phyloP scores from a whole-genome alignment of 2,113 vertebrate species.

The Haplochromis vanheusdeni region DNA sequence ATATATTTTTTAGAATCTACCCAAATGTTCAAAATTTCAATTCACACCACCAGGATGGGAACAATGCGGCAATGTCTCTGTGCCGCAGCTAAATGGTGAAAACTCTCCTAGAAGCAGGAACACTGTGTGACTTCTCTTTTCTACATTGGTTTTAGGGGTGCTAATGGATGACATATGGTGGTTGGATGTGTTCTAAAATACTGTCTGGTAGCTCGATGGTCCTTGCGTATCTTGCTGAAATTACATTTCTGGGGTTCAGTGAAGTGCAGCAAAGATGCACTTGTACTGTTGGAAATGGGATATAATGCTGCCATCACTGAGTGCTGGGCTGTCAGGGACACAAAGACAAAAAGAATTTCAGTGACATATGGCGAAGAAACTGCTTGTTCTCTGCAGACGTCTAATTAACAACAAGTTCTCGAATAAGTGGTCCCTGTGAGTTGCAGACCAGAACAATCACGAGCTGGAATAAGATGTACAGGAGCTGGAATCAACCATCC shows the following conservation, averaged over 20 bases:
- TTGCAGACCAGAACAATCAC: slow-evolving; percentile 14
- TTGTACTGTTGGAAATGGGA: neutral
- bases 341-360: slow-evolving; percentile 10
- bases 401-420: slow-evolving; percentile 42
- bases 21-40: neutral
- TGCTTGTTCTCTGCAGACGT: slow-evolving; percentile 25
- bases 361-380: slow-evolving; percentile 41
- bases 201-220: slow-evolving; percentile 4
- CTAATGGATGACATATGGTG: slow-evolving; percentile 32
- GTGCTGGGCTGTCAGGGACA: neutral
- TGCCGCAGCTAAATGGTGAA: neutral
- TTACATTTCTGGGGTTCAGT: slow-evolving; percentile 24
- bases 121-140: neutral
- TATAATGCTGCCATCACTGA: slow-evolving; percentile 11
- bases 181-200: slow-evolving; percentile 18
- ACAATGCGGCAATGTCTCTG: neutral
- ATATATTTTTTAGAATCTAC: neutral
- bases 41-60: neutral
- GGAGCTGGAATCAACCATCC: slow-evolving; percentile 11
- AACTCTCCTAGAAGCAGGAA: neutral
- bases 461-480: slow-evolving; percentile 25
- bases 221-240: slow-evolving; percentile 15
- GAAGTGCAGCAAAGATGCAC: slow-evolving; percentile 1
- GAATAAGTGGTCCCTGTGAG: slow-evolving; percentile 46
- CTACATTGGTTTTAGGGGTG: neutral